A percentile compares a stretch with the other conserved stretches of the same genome.
phyloP scores from a whole-genome alignment of 2,113 vertebrate species.

The Octodon degus region DNA sequence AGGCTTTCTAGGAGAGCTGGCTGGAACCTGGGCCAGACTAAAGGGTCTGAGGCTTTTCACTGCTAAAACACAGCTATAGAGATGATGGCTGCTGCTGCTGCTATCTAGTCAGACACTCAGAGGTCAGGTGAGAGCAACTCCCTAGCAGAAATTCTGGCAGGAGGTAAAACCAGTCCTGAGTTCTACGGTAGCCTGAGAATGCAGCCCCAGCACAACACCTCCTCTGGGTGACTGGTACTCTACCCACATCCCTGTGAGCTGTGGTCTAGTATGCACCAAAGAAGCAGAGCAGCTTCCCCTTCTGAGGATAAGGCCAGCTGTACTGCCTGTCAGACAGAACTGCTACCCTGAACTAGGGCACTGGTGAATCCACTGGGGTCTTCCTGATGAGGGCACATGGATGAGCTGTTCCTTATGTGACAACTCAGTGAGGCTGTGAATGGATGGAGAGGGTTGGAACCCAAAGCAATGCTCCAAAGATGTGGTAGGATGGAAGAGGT shows the following conservation, averaged over 20 bases:
- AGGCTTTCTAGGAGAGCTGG: conserved; percentile 16
- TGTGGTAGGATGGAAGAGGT: not conserved
- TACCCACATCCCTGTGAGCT: not conserved
- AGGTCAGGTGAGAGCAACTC: conserved; percentile 44
- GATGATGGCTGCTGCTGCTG: not conserved
- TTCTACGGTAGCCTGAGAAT: not conserved
- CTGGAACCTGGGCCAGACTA: not conserved
- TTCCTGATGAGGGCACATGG: not conserved
- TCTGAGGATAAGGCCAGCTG: not conserved
- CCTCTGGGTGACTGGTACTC: not conserved
- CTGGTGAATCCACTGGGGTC: accelerated
- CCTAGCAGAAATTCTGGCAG: not conserved
- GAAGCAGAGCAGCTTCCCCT: not conserved
- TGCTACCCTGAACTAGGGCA: not conserved
- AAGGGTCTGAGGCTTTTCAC: not conserved
- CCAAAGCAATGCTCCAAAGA: not conserved
- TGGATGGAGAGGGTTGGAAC: not conserved
- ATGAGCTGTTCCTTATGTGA: not conserved
- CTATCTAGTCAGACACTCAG: conserved; percentile 54
- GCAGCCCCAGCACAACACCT: accelerated
- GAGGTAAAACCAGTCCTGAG: not conserved
- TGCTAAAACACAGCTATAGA: not conserved
- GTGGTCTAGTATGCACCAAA: accelerated
- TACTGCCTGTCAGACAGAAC: not conserved
- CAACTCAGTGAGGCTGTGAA: not conserved